phyloP scores from a whole-genome alignment of 92 coral and sea anemone genomes.

The Porites evermanni region DNA sequence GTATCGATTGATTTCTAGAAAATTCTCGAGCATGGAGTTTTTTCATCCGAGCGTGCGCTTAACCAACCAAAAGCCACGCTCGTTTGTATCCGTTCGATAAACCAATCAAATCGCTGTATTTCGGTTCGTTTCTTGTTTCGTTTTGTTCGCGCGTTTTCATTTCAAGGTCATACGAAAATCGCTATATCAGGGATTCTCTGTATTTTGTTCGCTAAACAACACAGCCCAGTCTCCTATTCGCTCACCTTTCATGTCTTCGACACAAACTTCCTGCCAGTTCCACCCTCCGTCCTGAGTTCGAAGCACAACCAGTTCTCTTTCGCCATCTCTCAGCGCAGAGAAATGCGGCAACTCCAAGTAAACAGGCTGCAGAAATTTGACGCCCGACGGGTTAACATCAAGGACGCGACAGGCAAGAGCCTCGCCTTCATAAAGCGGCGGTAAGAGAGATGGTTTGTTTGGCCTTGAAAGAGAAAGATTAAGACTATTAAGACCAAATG shows the following conservation, averaged over 20 bases:
- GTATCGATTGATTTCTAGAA: no score
- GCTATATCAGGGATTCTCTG: no score
- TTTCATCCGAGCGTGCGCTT: no score
- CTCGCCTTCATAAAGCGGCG: conserved; percentile 89
- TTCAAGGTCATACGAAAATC: no score
- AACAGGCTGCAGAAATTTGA: conserved; percentile 86
- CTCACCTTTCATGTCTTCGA: conserved; percentile 91
- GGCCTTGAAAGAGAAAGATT: conserved; percentile 51
- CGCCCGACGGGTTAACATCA: conserved; percentile 88
- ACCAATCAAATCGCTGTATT: no score
- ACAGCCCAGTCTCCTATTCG: background rate
- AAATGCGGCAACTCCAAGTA: conserved; percentile 94
- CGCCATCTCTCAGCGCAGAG: conserved; percentile 92
- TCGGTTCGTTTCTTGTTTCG: no score
- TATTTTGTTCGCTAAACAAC: no score
- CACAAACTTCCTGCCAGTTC: conserved; percentile 96
- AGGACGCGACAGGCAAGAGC: conserved; percentile 90
- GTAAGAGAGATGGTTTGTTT: conserved; percentile 86
- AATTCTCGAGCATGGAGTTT: no score
- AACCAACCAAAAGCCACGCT: no score
- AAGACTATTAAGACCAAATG: background rate
- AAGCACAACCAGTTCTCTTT: conserved; percentile 94
- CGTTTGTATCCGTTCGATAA: no score
- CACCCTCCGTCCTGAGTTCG: conserved; percentile 93
- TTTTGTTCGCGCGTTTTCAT: no score